Evolutionary conservation across 1,140 invertebrate genomes (phyloP).

Genomic region (Drosophila simulans): DNA sequence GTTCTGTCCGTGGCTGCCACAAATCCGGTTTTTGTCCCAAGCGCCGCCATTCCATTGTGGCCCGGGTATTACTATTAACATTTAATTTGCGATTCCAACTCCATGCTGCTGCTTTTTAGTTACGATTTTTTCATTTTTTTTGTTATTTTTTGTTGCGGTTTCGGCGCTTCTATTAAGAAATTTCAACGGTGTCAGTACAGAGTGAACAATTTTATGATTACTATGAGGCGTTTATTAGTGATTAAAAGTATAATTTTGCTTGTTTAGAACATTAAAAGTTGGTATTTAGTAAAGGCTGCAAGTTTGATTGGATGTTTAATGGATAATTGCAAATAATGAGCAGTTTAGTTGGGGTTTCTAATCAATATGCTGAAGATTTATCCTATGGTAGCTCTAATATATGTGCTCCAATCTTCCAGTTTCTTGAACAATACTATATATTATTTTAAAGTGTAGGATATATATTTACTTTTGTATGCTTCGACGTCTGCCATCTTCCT

Average conservation of each 20-base stretch:
- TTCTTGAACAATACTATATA: background rate
- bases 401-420: background rate
- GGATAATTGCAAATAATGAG: background rate
- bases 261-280: background rate
- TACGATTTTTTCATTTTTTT: constrained; percentile 24
- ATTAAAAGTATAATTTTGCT: background rate
- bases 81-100: constrained; percentile 72
- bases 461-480: constrained; percentile 16
- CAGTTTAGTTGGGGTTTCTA: no score
- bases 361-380: no score
- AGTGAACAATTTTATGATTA: constrained; percentile 9
- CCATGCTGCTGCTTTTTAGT: constrained; percentile 44
- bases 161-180: constrained; percentile 78
- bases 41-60: constrained; percentile 35
- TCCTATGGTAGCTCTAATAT: no score
- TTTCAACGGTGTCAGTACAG: constrained; percentile 51
- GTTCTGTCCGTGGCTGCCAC: constrained; percentile 66
- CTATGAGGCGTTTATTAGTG: background rate
- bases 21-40: constrained; percentile 70
- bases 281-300: background rate
- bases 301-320: no score
- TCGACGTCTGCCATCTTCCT: constrained; percentile 60
- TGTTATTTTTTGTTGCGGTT: constrained; percentile 46
- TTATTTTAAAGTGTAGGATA: background rate
- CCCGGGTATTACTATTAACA: constrained; percentile 68